Percentiles rank a stretch among this genome's conserved stretches.
phyloP scores from a whole-genome alignment of 1,140 invertebrate species.

The Drosophila guanche region DNA sequence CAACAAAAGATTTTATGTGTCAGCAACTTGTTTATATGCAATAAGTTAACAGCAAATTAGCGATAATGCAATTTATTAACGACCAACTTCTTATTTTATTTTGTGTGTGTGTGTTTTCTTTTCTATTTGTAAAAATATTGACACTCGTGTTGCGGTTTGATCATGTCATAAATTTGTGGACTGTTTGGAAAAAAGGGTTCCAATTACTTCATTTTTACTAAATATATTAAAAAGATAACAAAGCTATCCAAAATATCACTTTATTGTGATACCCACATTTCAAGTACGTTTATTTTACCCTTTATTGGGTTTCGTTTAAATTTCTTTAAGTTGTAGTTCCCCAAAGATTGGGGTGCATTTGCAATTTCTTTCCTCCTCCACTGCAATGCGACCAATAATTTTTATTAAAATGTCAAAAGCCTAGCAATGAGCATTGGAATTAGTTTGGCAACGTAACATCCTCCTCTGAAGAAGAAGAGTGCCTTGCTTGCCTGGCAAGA shows the following conservation, averaged over 20 bases:
- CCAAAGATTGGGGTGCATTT: slow-evolving; percentile 30
- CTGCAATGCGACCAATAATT: slow-evolving; percentile 56
- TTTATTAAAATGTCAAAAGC: slow-evolving; percentile 62
- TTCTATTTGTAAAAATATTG: no score
- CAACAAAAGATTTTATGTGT: slow-evolving; percentile 69
- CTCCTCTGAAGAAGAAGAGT: slow-evolving; percentile 11
- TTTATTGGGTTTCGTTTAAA: slow-evolving; percentile 45
- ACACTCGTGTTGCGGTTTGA: slow-evolving; percentile 42
- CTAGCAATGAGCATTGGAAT: slow-evolving; percentile 54
- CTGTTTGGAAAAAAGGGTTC: slow-evolving; percentile 4
- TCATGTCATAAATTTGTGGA: slow-evolving; percentile 47
- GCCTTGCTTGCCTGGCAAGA: slow-evolving; percentile 47
- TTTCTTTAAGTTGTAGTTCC: slow-evolving; percentile 35
- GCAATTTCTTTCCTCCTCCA: slow-evolving; percentile 1
- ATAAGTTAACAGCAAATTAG: slow-evolving; percentile 75
- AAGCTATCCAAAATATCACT: slow-evolving; percentile 3
- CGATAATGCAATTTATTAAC: slow-evolving; percentile 77
- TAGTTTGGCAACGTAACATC: slow-evolving; percentile 6
- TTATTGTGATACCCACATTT: slow-evolving; percentile 12
- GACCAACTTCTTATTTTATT: slow-evolving; percentile 21
- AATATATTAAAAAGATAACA: slow-evolving; percentile 3
- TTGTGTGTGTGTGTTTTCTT: no score
- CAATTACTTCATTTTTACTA: slow-evolving; percentile 3
- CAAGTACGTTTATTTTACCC: slow-evolving; percentile 13
- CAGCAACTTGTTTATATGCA: slow-evolving; percentile 74